These are phyloP conservation scores for Periophthalmodon schlosseri DNA, from an alignment of 2,113 vertebrate species.

Conservation along the genomic window DNA sequence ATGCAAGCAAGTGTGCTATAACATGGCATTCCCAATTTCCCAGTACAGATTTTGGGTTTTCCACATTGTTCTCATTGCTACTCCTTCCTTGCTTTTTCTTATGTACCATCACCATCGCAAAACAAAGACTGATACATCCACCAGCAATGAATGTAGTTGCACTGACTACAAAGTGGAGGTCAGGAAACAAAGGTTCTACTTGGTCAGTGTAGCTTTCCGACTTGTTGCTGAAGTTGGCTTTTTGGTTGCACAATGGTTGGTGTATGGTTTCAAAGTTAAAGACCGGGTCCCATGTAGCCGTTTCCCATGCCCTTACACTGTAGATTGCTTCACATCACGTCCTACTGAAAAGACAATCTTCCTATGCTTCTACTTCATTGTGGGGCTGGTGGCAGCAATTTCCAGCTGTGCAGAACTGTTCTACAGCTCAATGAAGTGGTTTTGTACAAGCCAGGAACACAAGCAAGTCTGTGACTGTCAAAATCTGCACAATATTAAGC, in stretches of 20 bases:
- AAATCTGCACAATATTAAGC: constrained; percentile 19
- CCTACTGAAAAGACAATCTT: constrained; percentile 92
- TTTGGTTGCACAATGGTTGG: constrained; percentile 82
- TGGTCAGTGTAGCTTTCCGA: constrained; percentile 83
- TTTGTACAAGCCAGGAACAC: constrained; percentile 11
- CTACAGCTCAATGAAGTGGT: constrained; percentile 80
- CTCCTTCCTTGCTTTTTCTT: constrained; percentile 86
- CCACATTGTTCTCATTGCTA: constrained; percentile 89
- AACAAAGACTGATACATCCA: constrained; percentile 58
- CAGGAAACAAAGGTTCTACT: constrained; percentile 68
- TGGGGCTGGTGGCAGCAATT: constrained; percentile 82
- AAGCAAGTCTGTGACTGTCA: neutral
- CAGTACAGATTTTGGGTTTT: constrained; percentile 97
- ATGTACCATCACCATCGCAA: constrained; percentile 84
- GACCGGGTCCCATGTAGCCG: constrained; percentile 83
- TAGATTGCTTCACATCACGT: constrained; percentile 93
- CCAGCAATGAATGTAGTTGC: rapidly evolving
- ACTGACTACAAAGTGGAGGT: neutral
- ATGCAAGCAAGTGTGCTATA: constrained; percentile 91
- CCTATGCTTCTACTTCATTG: constrained; percentile 88
- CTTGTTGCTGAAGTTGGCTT: constrained; percentile 84
- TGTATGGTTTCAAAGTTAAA: constrained; percentile 88
- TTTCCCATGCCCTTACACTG: constrained; percentile 86
- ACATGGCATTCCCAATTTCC: constrained; percentile 89
- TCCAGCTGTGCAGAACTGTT: constrained; percentile 83